phyloP scores from a whole-genome alignment of 35 echinoderm and acorn worm genomes.

The Diadema setosum region DNA sequence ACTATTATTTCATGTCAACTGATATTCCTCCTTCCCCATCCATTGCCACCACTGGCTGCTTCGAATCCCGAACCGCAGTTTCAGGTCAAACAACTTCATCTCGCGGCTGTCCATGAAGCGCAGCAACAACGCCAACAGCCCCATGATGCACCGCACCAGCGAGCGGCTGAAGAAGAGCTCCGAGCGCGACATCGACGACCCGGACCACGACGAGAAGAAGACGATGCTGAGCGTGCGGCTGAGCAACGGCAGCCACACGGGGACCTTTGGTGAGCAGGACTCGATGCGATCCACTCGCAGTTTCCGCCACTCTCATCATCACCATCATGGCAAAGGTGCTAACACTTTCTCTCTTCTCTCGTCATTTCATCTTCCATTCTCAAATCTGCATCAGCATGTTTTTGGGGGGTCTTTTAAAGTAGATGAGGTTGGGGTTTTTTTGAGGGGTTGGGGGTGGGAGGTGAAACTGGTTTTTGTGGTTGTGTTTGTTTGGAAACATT shows the following conservation, averaged over 20 bases:
- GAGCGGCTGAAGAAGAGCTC: constrained; percentile 69
- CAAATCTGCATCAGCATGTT: background rate
- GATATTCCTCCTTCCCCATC: too few relatives aligned
- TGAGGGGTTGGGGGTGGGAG: too few relatives aligned
- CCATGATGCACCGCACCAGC: constrained; percentile 92
- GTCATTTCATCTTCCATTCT: too few relatives aligned
- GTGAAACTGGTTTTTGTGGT: too few relatives aligned
- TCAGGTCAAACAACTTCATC: constrained; percentile 87
- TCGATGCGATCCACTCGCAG: constrained; percentile 66
- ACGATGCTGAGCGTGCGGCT: constrained; percentile 41
- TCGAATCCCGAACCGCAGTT: constrained; percentile 25
- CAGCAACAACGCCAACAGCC: constrained; percentile 72
- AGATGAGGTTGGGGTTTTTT: too few relatives aligned
- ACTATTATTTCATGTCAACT: too few relatives aligned
- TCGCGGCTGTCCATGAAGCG: constrained; percentile 89
- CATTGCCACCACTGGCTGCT: too few relatives aligned
- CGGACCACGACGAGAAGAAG: constrained; percentile 77
- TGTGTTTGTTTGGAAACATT: too few relatives aligned
- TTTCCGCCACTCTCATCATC: constrained; percentile 45
- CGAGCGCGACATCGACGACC: constrained; percentile 35
- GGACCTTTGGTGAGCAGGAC: constrained; percentile 64
- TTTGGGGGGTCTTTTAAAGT: too few relatives aligned
- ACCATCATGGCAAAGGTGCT: constrained; percentile 28
- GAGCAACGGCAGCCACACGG: constrained; percentile 38
- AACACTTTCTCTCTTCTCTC: background rate